Evolutionary conservation across 2,113 vertebrate species (phyloP).

Genomic region (Holacanthus passer): DNA sequence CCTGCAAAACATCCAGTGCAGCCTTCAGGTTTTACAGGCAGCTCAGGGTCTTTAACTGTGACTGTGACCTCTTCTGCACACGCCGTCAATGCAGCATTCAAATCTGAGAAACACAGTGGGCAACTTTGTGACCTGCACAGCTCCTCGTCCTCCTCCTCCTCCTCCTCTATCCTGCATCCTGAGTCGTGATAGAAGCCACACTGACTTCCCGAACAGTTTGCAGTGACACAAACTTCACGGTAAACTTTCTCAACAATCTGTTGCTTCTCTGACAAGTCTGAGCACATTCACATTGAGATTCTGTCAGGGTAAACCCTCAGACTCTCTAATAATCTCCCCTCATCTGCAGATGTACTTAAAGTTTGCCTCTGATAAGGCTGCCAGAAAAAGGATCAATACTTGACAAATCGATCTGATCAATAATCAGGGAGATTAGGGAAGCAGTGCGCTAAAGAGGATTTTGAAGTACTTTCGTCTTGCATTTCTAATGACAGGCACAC

Average conservation of each 20-base stretch:
- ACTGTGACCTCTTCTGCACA: neutral
- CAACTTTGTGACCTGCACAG: neutral
- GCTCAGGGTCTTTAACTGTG: neutral
- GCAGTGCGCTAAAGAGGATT: slow-evolving; percentile 38
- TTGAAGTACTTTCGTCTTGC: slow-evolving; percentile 36
- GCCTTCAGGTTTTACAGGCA: neutral
- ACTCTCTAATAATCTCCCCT: slow-evolving; percentile 64
- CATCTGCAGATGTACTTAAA: slow-evolving; percentile 71
- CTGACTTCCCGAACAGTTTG: slow-evolving; percentile 26
- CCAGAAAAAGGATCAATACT: slow-evolving; percentile 67
- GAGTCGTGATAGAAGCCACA: slow-evolving; percentile 19
- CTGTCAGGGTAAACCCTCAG: slow-evolving; percentile 64
- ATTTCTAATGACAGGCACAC: slow-evolving; percentile 46
- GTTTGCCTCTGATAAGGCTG: slow-evolving; percentile 75
- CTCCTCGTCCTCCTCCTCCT: neutral
- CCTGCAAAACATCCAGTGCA: neutral
- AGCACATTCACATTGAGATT: slow-evolving; percentile 60
- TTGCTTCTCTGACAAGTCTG: slow-evolving; percentile 33
- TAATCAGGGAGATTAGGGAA: slow-evolving; percentile 70
- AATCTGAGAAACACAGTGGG: neutral
- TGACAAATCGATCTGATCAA: slow-evolving; percentile 73
- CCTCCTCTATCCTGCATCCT: neutral
- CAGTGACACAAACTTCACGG: slow-evolving; percentile 10
- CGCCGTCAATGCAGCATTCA: slow-evolving; percentile 10
- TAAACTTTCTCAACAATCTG: slow-evolving; percentile 54